Base-by-base conservation (phyloP, 2,113 vertebrate genomes). In the Poeciliopsis prolifica region DNA sequence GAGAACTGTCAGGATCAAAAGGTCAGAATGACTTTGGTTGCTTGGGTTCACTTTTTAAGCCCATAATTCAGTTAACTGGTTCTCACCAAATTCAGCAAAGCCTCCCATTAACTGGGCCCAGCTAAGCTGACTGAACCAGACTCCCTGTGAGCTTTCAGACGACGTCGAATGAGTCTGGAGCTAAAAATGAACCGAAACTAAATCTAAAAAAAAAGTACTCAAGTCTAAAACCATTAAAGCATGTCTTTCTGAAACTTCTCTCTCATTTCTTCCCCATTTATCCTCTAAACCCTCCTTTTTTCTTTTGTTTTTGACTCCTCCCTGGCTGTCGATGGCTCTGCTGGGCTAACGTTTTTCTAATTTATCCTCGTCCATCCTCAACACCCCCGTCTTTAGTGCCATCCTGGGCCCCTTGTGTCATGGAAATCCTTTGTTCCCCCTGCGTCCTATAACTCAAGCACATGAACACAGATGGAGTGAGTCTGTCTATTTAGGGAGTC, bases 221-320 rank as follows among this genome's bases (percentile, higher is more conserved):
- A 70, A 83, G 67, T 84, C 83, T 91, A 91, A 92, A 82, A 88
- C 88, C 90, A 90, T 92, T 92, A 88, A 90, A 91, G 83, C 90
- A 88, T 91, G 87, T 85, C 87, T 71, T 86, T 72, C 79, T 84
- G 51, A 84, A 88, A 90, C 78, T 76, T 87, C 62, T 51, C 63
- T 67, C 77, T 86, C 86, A 86, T 90, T 88, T 87, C 77, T 77
- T 79, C 83, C 80, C 77, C 78, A 81, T 87, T 88, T 82, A 86
- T 85, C 66, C 83, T 70, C 79, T 88, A 82, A 91, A 90, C 89
- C 89, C 35, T 37, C 37, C 66, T 79, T 72, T 63, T 72, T 63
- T 81, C 84, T 86, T 87, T 76, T 85, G 74, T 86, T 82, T 58
- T 79, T 14, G 33, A 65, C 76, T 84, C 78, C 66, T 87, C 61